phyloP scores from a whole-genome alignment of 1,140 invertebrate species.

The Hormaphis cornu region DNA sequence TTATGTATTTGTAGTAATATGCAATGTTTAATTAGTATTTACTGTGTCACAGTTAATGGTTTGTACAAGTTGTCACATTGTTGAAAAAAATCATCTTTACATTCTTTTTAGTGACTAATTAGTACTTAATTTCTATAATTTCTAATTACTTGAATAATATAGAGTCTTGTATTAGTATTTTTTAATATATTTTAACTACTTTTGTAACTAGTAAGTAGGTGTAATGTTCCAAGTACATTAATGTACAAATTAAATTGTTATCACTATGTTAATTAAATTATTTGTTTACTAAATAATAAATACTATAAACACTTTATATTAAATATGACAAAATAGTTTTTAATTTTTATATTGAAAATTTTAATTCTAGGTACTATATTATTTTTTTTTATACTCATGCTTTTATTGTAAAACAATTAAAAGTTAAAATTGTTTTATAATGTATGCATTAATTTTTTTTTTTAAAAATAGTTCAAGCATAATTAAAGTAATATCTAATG shows the following conservation, averaged over 20 bases:
- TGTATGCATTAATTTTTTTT: too few species aligned
- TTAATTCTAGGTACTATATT: too few species aligned
- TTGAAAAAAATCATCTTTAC: too few species aligned
- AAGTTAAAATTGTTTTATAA: too few species aligned
- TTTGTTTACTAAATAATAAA: neutral
- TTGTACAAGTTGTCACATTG: neutral
- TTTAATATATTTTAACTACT: neutral
- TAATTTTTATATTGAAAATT: too few species aligned
- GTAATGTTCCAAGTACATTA: conserved; percentile 5
- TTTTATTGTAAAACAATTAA: too few species aligned
- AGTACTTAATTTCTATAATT: neutral
- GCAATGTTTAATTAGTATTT: neutral
- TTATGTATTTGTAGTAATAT: neutral
- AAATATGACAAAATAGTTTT: too few species aligned
- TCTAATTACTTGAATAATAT: neutral
- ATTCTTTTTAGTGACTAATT: too few species aligned
- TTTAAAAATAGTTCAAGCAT: too few species aligned
- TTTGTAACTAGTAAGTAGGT: conserved; percentile 1
- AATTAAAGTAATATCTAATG: too few species aligned
- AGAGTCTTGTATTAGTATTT: neutral
- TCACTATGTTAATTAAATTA: neutral
- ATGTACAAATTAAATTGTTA: neutral
- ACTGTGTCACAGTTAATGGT: neutral
- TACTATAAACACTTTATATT: too few species aligned
- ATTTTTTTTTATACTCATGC: too few species aligned